Evolutionary conservation across 2,113 vertebrate species (phyloP).

Genomic region (Gobiocypris rarus): DNA sequence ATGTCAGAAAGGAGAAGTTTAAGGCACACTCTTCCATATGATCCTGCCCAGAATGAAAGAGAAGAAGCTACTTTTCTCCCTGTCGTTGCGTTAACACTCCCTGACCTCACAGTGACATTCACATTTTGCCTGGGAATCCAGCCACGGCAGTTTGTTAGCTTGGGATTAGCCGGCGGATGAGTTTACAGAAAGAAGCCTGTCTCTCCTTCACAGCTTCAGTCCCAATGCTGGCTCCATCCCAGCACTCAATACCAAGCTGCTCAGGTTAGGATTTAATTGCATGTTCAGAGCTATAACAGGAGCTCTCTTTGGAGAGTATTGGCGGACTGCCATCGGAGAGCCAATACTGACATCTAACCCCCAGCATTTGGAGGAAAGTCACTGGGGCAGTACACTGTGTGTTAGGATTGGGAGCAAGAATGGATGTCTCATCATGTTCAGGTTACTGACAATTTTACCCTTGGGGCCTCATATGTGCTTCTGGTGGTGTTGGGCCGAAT

Average conservation of each 20-base stretch:
- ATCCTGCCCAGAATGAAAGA: conserved; percentile 28
- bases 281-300: conserved; percentile 50
- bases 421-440: not conserved
- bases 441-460: conserved; percentile 31
- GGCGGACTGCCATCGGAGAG: conserved; percentile 37
- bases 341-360: conserved; percentile 51
- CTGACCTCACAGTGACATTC: conserved; percentile 50
- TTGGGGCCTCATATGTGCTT: not conserved
- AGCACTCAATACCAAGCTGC: conserved; percentile 45
- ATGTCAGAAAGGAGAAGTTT: not conserved
- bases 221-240: conserved; percentile 43
- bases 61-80: conserved; percentile 28
- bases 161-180: conserved; percentile 46
- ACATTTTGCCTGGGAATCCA: conserved; percentile 44
- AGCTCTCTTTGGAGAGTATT: conserved; percentile 39
- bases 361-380: conserved; percentile 28
- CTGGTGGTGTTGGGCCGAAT: not conserved
- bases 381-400: not conserved
- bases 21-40: not conserved
- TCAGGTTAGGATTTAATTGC: conserved; percentile 62
- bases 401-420: not conserved
- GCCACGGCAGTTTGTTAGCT: conserved; percentile 51
- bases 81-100: conserved; percentile 42
- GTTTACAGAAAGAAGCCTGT: conserved; percentile 37
- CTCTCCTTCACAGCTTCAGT: conserved; percentile 22